Evolutionary conservation across 2,113 vertebrate genomes (phyloP).

Genomic region (Orthochromis malagaraziensis): DNA sequence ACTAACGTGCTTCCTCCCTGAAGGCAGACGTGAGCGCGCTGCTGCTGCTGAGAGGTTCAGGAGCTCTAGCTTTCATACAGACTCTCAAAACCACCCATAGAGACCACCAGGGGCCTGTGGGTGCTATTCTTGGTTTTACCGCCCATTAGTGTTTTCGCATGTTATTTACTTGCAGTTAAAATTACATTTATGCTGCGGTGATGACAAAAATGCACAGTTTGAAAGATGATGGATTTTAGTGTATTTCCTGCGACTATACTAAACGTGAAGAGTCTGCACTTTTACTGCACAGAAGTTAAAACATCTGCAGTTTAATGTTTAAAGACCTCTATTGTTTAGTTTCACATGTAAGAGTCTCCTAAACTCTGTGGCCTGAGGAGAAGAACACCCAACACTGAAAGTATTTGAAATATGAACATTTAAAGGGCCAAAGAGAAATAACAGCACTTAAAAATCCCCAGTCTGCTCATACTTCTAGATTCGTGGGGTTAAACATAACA

Average conservation of each 20-base stretch:
- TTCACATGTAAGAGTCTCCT: not conserved
- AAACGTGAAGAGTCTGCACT: accelerated
- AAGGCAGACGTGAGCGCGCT: not conserved
- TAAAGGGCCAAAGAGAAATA: not conserved
- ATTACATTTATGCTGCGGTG: not conserved
- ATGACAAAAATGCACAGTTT: not conserved
- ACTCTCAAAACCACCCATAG: not conserved
- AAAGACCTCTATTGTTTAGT: not conserved
- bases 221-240: not conserved
- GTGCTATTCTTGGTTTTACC: not conserved
- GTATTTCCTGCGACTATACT: not conserved
- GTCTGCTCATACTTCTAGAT: not conserved
- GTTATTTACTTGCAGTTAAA: not conserved
- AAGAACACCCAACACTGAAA: not conserved
- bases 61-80: not conserved
- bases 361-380: not conserved
- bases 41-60: not conserved
- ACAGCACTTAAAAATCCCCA: not conserved
- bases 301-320: not conserved
- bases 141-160: not conserved
- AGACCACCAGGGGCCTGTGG: not conserved
- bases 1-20: not conserved
- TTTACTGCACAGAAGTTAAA: not conserved
- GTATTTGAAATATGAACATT: not conserved
- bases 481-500: not conserved